Percentiles rank a stretch among this genome's conserved stretches.
Evolutionary conservation across 2,797 vertebrate genomes (phyloP).

Genomic region (Artibeus lituratus): DNA sequence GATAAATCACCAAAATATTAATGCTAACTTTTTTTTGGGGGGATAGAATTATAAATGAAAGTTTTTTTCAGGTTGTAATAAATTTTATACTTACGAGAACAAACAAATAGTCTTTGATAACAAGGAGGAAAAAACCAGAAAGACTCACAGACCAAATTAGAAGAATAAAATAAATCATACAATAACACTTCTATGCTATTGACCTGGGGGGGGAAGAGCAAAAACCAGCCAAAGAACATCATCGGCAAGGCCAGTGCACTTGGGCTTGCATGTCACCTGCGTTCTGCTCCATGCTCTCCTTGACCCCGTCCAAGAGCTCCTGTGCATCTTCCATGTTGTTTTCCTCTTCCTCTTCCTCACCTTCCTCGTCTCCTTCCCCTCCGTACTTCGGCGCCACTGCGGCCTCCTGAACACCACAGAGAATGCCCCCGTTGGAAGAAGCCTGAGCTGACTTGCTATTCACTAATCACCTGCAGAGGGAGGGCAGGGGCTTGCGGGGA

Average conservation of each 20-base stretch:
- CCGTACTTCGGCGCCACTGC: slow-evolving; percentile 65
- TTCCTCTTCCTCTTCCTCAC: slow-evolving; percentile 70
- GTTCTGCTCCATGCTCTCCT: slow-evolving; percentile 88
- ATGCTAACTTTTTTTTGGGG: background rate
- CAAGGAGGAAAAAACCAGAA: background rate
- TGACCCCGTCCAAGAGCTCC: slow-evolving; percentile 85
- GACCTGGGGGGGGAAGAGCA: too few relatives aligned
- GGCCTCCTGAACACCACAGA: slow-evolving; percentile 71
- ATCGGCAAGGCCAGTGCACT: accelerated
- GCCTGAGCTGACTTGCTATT: background rate
- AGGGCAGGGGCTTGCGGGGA: accelerated
- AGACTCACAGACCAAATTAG: background rate
- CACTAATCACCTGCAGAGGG: background rate
- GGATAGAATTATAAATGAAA: background rate
- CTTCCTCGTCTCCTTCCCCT: slow-evolving; percentile 63
- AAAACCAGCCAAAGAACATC: accelerated
- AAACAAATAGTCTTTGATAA: background rate
- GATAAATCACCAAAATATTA: background rate
- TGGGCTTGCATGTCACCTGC: slow-evolving; percentile 76
- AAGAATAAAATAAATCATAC: background rate
- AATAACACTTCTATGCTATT: background rate
- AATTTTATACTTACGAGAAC: background rate
- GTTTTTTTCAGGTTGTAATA: background rate
- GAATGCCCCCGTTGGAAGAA: background rate
- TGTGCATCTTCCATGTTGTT: slow-evolving; percentile 76